These are phyloP conservation scores for Clarias fuscus DNA, from an alignment of 2,797 vertebrate species.

Conservation along the genomic window DNA sequence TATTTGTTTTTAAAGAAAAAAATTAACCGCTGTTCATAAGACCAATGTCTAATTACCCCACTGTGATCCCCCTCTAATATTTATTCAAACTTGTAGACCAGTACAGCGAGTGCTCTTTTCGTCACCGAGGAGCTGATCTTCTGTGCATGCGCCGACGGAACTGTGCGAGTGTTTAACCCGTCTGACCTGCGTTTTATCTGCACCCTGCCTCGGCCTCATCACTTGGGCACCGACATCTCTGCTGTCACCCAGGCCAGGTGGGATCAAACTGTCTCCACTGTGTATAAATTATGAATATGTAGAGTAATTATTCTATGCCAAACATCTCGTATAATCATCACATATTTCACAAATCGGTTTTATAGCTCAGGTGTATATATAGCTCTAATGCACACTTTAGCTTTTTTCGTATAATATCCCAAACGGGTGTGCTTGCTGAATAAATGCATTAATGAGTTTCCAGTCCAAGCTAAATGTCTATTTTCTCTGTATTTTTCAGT, in stretches of 20 bases:
- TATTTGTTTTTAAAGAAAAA: neutral
- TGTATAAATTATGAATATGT: neutral
- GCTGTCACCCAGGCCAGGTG: constrained; percentile 85
- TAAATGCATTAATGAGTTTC: neutral
- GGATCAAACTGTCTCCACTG: neutral
- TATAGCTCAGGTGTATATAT: neutral
- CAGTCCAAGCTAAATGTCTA: neutral
- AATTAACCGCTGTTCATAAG: neutral
- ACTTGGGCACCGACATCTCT: constrained; percentile 80
- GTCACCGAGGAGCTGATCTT: constrained; percentile 90
- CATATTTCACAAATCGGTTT: neutral
- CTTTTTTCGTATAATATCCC: no score
- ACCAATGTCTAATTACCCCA: neutral
- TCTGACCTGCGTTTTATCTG: constrained; percentile 85
- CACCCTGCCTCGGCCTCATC: constrained; percentile 87
- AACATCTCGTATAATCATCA: neutral
- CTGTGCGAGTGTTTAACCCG: constrained; percentile 84
- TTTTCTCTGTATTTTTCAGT: constrained; percentile 64
- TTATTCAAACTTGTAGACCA: constrained; percentile 71
- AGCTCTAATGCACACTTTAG: neutral
- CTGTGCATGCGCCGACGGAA: constrained; percentile 93
- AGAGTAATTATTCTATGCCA: neutral
- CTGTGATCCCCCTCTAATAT: neutral
- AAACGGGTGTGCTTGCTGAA: no score
- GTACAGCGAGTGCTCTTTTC: constrained; percentile 85